Evolutionary conservation across 92 coral and sea anemone genomes (phyloP).

Genomic region (Zoanthus solanderi): DNA sequence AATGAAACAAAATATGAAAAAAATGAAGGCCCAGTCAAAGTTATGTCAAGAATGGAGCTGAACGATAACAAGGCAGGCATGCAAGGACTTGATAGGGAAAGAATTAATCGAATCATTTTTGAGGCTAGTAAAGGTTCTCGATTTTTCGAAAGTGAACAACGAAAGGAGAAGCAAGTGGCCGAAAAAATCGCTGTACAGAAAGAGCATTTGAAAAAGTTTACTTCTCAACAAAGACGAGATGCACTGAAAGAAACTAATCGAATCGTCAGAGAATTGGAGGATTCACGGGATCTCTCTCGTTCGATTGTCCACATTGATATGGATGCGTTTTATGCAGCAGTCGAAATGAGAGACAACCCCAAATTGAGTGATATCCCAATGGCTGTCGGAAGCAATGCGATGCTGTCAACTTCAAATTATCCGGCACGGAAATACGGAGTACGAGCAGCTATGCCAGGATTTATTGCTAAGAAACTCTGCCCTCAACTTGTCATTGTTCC

Average conservation of each 20-base stretch:
- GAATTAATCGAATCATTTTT: slow-evolving; percentile 90
- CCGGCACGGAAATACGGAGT: slow-evolving; percentile 95
- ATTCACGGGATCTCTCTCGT: slow-evolving; percentile 87
- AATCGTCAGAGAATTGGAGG: slow-evolving; percentile 83
- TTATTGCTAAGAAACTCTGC: slow-evolving; percentile 95
- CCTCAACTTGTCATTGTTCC: slow-evolving; percentile 90
- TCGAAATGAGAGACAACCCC: slow-evolving; percentile 92
- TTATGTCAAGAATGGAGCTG: slow-evolving; percentile 89
- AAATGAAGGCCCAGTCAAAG: background rate
- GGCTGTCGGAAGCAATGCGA: slow-evolving; percentile 94
- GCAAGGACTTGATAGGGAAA: slow-evolving; percentile 92
- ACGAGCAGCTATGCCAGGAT: slow-evolving; percentile 99
- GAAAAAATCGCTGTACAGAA: slow-evolving; percentile 78
- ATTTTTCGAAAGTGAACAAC: slow-evolving; percentile 90
- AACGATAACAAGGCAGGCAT: slow-evolving; percentile 98
- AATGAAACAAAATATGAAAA: background rate
- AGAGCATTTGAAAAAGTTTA: slow-evolving; percentile 63
- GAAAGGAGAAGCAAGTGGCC: slow-evolving; percentile 87
- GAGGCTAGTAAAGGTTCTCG: slow-evolving; percentile 98
- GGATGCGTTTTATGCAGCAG: slow-evolving; percentile 99
- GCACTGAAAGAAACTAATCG: slow-evolving; percentile 75
- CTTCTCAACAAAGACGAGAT: slow-evolving; percentile 69
- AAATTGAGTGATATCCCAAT: slow-evolving; percentile 89
- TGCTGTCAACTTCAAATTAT: slow-evolving; percentile 97
- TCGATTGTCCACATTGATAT: slow-evolving; percentile 94